Evolutionary conservation across 2,888 invertebrate species (phyloP).

Genomic region (Pecten maximus): DNA sequence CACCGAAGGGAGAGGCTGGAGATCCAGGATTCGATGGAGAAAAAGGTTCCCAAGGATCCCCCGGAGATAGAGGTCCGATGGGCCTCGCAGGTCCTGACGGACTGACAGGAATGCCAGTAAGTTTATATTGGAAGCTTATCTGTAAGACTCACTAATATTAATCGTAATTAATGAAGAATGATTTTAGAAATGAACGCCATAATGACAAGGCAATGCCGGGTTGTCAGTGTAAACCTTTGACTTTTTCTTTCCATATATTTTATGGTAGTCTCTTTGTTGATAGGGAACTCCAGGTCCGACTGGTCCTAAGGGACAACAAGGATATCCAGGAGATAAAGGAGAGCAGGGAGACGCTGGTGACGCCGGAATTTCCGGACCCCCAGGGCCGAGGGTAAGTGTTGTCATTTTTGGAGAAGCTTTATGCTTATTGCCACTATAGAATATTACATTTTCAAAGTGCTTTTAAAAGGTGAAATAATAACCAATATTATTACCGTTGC

Average conservation of each 20-base stretch:
- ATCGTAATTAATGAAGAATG: too few relatives aligned
- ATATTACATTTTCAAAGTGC: not conserved
- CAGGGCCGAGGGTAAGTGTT: constrained; percentile 66
- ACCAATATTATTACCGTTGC: not conserved
- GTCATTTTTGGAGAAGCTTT: not conserved
- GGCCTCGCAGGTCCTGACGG: constrained; percentile 81
- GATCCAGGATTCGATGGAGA: constrained; percentile 69
- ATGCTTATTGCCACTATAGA: not conserved
- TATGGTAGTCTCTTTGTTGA: not conserved
- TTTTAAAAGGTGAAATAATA: not conserved
- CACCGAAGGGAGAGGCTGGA: constrained; percentile 68
- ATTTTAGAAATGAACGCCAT: too few relatives aligned
- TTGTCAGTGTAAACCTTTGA: too few relatives aligned
- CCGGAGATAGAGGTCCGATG: constrained; percentile 67
- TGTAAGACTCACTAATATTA: too few relatives aligned
- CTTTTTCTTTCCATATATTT: not conserved
- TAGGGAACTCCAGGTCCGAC: constrained; percentile 52
- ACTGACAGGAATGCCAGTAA: constrained; percentile 61
- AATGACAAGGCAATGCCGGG: too few relatives aligned
- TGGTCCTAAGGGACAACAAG: constrained; percentile 66
- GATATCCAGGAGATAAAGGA: constrained; percentile 69
- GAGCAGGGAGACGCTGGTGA: constrained; percentile 69
- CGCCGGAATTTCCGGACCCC: constrained; percentile 67
- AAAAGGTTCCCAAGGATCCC: constrained; percentile 65
- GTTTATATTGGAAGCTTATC: too few relatives aligned